These are phyloP conservation scores for Trididemnum clinides DNA, from an alignment of 23 tunicate genomes.

Conservation along the genomic window DNA sequence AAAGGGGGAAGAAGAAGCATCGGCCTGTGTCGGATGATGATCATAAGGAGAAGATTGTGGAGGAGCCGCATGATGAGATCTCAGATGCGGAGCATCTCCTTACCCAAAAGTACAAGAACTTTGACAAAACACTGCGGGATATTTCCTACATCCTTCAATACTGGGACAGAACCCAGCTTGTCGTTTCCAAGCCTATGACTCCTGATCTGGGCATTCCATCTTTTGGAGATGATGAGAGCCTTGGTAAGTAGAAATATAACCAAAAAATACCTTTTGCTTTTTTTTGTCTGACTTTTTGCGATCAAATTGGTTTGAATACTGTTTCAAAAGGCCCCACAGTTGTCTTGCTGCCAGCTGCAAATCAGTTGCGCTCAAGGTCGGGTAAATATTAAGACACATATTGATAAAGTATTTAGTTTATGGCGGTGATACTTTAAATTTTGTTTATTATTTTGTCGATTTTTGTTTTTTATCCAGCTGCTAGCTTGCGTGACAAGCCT, in stretches of 20 bases:
- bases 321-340: too few species aligned
- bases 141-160: conserved; percentile 46
- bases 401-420: too few species aligned
- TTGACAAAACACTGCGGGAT: conserved; percentile 61
- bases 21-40: conserved; percentile 78
- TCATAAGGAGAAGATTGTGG: conserved; percentile 60
- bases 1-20: conserved; percentile 47
- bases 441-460: neutral
- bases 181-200: conserved; percentile 60
- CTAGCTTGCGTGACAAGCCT: conserved; percentile 54
- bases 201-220: conserved; percentile 46
- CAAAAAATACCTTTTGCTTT: too few species aligned
- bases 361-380: too few species aligned
- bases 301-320: too few species aligned
- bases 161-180: conserved; percentile 80
- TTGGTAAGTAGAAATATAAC: too few species aligned
- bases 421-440: neutral
- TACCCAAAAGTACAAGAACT: conserved; percentile 57
- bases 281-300: too few species aligned
- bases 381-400: too few species aligned
- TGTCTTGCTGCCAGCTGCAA: too few species aligned
- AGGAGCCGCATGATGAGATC: conserved; percentile 62
- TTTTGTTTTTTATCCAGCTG: neutral
- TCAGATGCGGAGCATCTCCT: conserved; percentile 58
- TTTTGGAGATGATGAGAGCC: conserved; percentile 25